Evolutionary conservation across 2,888 invertebrate genomes (phyloP).

Genomic region (Eutolmus rufibarbis): DNA sequence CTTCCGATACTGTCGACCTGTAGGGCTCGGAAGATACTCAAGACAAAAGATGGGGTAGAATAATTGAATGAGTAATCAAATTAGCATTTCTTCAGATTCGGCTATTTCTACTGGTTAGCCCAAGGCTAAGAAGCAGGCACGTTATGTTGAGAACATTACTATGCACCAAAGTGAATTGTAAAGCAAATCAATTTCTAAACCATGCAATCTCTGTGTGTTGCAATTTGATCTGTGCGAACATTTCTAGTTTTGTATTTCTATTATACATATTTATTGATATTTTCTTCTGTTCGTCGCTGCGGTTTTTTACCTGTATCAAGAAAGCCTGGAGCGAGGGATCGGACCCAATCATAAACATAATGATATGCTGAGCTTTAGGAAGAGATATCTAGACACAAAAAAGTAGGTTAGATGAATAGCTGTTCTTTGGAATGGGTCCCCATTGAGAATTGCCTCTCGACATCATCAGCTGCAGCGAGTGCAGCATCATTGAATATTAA

Average conservation of each 20-base stretch:
- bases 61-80: conserved; percentile 39
- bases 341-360: conserved; percentile 28
- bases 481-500: conserved; percentile 15
- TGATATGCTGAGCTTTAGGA: conserved; percentile 24
- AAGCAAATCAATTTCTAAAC: conserved; percentile 14
- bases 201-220: not conserved
- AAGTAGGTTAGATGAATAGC: conserved; percentile 33
- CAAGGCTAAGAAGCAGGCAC: not conserved
- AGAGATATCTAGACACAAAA: conserved; percentile 2
- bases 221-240: not conserved
- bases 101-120: not conserved
- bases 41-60: not conserved
- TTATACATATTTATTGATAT: conserved; percentile 31
- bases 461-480: not conserved
- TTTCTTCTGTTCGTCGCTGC: not conserved
- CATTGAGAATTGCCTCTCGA: conserved; percentile 8
- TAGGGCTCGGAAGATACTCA: not conserved
- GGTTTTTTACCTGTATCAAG: not conserved
- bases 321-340: not conserved
- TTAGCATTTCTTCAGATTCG: conserved; percentile 31
- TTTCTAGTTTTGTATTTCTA: conserved; percentile 3
- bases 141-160: not conserved
- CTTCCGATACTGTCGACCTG: not conserved
- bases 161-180: conserved; percentile 19
- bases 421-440: conserved; percentile 17